These are phyloP conservation scores for Etheostoma spectabile DNA, from an alignment of 2,113 vertebrate species.

Conservation along the genomic window DNA sequence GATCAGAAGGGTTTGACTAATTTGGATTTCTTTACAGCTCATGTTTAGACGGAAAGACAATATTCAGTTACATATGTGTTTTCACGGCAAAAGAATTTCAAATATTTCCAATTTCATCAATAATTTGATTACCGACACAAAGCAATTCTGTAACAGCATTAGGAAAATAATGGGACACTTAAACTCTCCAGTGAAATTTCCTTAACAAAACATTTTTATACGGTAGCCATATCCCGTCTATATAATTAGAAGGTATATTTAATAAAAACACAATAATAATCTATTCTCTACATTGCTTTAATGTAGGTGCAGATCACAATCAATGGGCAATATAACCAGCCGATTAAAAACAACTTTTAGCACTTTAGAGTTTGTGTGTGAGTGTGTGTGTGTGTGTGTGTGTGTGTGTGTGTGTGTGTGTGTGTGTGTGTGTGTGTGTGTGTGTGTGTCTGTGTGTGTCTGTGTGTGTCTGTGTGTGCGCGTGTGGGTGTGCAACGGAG, in stretches of 20 bases:
- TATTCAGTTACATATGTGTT: not conserved
- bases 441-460: not conserved
- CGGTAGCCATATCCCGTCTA: not conserved
- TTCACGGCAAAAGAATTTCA: not conserved
- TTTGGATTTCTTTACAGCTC: constrained; percentile 23
- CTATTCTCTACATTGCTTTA: not conserved
- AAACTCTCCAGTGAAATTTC: not conserved
- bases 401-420: not conserved
- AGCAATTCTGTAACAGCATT: not conserved
- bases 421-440: not conserved
- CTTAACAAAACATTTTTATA: not conserved
- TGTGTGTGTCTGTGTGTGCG: not conserved
- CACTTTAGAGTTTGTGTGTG: not conserved
- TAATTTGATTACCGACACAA: not conserved
- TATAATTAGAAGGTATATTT: not conserved
- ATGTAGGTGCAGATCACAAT: not conserved
- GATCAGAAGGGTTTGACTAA: constrained; percentile 23
- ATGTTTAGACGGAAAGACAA: not conserved
- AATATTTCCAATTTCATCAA: not conserved
- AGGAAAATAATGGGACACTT: not conserved
- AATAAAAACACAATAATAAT: not conserved
- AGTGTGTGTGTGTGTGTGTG: not conserved
- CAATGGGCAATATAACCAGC: not conserved
- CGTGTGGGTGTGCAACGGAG: not conserved
- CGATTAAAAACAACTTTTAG: not conserved